Conservation (phyloP, 2,888 invertebrate genomes). For the Clostera curtula region DNA sequence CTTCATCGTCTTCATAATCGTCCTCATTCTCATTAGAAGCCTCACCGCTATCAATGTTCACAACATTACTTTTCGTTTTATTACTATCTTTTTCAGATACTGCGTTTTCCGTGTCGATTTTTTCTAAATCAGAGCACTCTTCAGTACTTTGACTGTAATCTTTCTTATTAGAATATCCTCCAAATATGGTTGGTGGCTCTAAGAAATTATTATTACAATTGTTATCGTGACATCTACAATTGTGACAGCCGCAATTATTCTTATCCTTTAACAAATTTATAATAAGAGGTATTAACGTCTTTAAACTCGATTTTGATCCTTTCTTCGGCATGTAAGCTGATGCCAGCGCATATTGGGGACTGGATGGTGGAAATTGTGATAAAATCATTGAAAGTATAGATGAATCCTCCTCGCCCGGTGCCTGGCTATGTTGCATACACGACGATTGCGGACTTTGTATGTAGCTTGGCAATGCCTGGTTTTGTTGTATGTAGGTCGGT, state of each 20-base stretch:
- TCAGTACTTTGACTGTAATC: slow-evolving; percentile 22
- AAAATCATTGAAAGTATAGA: slow-evolving; percentile 24
- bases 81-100: slow-evolving; percentile 11
- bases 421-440: too few relatives aligned
- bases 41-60: slow-evolving; percentile 25
- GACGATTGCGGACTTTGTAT: too few relatives aligned
- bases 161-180: slow-evolving; percentile 36
- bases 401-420: slow-evolving; percentile 24
- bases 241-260: slow-evolving; percentile 29
- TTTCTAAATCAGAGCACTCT: slow-evolving; percentile 1
- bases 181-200: slow-evolving; percentile 24
- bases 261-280: slow-evolving; percentile 49
- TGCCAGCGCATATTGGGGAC: slow-evolving; percentile 14
- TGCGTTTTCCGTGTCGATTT: slow-evolving; percentile 6
- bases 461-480: too few relatives aligned
- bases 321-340: slow-evolving; percentile 17
- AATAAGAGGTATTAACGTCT: slow-evolving; percentile 50
- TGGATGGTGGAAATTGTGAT: slow-evolving; percentile 20
- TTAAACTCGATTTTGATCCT: slow-evolving; percentile 37
- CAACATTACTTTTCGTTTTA: slow-evolving; percentile 11
- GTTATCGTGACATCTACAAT: slow-evolving; percentile 27
- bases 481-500: too few relatives aligned
- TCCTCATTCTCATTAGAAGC: slow-evolving; percentile 28
- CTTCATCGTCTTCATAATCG: slow-evolving; percentile 26
- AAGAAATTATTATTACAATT: slow-evolving; percentile 10